These are phyloP conservation scores for Diacarnus erythraeanus DNA, from an alignment of 37 sponge, comb jelly and placozoan species.

Conservation along the genomic window DNA sequence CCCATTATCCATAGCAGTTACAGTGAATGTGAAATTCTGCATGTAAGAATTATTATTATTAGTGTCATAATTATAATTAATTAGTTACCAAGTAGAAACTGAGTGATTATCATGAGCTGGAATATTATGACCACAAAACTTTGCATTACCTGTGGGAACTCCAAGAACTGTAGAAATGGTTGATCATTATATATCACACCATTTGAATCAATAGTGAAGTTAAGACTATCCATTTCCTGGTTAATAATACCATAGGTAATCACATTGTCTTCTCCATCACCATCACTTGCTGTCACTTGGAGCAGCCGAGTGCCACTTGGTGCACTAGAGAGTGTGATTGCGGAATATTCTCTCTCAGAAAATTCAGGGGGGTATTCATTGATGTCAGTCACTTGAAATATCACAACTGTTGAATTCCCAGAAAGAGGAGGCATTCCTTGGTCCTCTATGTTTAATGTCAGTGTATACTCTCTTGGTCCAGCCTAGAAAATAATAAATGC, in stretches of 20 bases:
- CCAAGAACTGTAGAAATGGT: constrained; percentile 20
- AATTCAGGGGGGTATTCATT: constrained; percentile 52
- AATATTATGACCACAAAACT: too few relatives aligned
- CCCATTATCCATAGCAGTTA: constrained; percentile 77
- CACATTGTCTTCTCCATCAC: constrained; percentile 46
- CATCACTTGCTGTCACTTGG: constrained; percentile 52
- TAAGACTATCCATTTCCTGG: neutral
- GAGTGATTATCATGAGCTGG: too few relatives aligned
- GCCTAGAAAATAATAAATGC: neutral
- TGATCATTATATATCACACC: constrained; percentile 11
- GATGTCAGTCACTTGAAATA: constrained; percentile 32
- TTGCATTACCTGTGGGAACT: too few relatives aligned
- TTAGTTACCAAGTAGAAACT: too few relatives aligned
- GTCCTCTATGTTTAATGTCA: constrained; percentile 26
- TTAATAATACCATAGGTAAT: constrained; percentile 32
- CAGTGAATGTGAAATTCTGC: constrained; percentile 21
- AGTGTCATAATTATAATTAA: too few relatives aligned
- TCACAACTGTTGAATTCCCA: constrained; percentile 6
- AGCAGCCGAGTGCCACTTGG: constrained; percentile 27
- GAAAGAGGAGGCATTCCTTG: constrained; percentile 23
- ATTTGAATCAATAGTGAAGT: constrained; percentile 25
- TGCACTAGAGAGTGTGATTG: constrained; percentile 11
- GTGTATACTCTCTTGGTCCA: neutral
- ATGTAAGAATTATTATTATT: too few relatives aligned
- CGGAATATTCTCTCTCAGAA: neutral